Conservation (phyloP, 2,113 vertebrate genomes). For the Xiphophorus maculatus region DNA sequence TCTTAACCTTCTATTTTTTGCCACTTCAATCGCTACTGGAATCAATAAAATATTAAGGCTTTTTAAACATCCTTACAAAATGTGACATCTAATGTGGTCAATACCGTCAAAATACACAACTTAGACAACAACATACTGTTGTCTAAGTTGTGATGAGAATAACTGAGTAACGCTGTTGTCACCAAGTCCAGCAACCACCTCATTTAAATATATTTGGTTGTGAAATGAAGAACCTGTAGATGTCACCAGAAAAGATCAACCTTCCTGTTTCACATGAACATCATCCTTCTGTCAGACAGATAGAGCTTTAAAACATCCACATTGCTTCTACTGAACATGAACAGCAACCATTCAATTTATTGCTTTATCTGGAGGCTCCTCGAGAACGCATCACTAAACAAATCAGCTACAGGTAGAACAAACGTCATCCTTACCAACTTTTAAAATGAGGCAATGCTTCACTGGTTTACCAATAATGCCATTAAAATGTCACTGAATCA, state of each 20-base stretch:
- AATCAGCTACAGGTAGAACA: not conserved
- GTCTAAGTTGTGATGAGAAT: not conserved
- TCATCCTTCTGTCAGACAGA: not conserved
- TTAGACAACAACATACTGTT: not conserved
- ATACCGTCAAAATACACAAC: too few species aligned
- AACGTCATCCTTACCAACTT: too few species aligned
- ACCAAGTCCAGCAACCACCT: not conserved
- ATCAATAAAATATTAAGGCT: too few species aligned
- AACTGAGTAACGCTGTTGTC: not conserved
- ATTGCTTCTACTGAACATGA: slow-evolving; percentile 21
- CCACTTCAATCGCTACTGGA: too few species aligned
- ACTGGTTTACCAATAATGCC: too few species aligned
- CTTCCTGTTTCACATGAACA: not conserved
- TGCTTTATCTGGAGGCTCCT: too few species aligned
- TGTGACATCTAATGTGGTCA: too few species aligned
- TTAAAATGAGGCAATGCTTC: too few species aligned
- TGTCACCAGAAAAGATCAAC: slow-evolving; percentile 27
- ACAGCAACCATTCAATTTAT: slow-evolving; percentile 13
- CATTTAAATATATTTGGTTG: slow-evolving; percentile 59
- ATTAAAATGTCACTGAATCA: too few species aligned
- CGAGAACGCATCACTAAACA: not conserved
- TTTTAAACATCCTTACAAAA: too few species aligned
- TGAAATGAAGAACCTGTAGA: slow-evolving; percentile 44
- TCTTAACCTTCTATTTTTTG: too few species aligned
- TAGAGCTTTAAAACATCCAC: slow-evolving; percentile 14